Base-by-base conservation (phyloP, 2,113 vertebrate species). In the Tinamus guttatus region DNA sequence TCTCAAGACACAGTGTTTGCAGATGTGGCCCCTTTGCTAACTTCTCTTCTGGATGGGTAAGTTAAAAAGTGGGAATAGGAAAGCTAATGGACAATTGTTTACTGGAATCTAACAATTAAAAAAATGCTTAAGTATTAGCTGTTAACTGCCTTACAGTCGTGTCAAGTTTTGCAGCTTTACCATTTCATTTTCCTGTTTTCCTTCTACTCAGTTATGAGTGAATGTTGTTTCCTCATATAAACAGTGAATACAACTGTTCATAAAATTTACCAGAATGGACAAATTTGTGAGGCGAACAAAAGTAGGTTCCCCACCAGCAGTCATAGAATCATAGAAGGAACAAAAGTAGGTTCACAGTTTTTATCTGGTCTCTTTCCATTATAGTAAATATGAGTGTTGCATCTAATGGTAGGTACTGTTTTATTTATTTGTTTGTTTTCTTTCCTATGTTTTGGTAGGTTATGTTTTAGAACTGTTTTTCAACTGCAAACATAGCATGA, bases 11-110 rank as follows among this genome's bases (percentile, higher is more conserved):
- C 13, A 0, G 98, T 99, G 40, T 99, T 98, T 97, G 97, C 93
- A 14, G 99, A 99, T 17, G 98, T 99, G 70, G 96, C 97, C 20
- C 98, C 98, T 18, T 98, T 99, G 45, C 97, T 99, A 24, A 98
- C 97, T 3, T 99, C 98, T 51, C 97, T 99, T 34, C 86, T 99
- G 30, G 99, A 99, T 32, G 98, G 98, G 98, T 99, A 84, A 98
- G 98, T 96, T 59, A 34, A 85, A 93, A 90, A 13, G 8, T 24
- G 64, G 41, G 9, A 89, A 21, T 41, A 59, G 80, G 28, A 28
- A 58, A 73, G 34, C 16, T 63, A 74, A 83, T 45, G 40, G 7
- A 3, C 58, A 89, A 43, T 49, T 40, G 65, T 54, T 11, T 67
- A 32, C 81, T 74, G 32, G 87, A 85, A 86, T 68, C 6, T 24